Percentiles rank a stretch among this genome's conserved stretches.
These are phyloP conservation scores for Chelidonichthys spinosus DNA, from an alignment of 2,797 vertebrate species.

Conservation along the genomic window DNA sequence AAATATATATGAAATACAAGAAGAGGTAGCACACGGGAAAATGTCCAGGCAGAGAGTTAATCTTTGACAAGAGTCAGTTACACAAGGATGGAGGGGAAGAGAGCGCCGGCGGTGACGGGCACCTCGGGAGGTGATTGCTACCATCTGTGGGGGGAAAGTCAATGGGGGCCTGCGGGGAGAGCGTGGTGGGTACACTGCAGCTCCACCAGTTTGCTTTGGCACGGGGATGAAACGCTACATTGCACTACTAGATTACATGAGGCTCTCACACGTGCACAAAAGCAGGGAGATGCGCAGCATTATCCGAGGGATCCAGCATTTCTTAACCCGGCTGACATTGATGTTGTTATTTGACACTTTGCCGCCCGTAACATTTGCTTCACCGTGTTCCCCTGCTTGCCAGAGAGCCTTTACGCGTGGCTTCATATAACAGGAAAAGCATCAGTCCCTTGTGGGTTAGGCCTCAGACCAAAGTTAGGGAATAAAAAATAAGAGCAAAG, in stretches of 20 bases:
- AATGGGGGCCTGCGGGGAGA: conserved; percentile 53
- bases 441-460: conserved; percentile 41
- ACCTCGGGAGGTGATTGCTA: conserved; percentile 79
- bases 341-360: conserved; percentile 63
- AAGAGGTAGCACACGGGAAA: conserved; percentile 27
- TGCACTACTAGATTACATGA: conserved; percentile 62
- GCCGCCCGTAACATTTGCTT: conserved; percentile 65
- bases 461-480: conserved; percentile 45
- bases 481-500: conserved; percentile 52
- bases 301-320: conserved; percentile 47
- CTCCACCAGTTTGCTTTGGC: conserved; percentile 75
- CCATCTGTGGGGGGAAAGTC: conserved; percentile 75
- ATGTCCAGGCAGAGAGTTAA: conserved; percentile 48
- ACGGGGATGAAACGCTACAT: conserved; percentile 64
- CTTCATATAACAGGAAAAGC: conserved; percentile 41
- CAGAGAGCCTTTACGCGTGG: conserved; percentile 56
- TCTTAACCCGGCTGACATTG: conserved; percentile 53
- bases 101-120: conserved; percentile 58
- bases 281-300: conserved; percentile 28
- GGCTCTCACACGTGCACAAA: conserved; percentile 48
- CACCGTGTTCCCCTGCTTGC: conserved; percentile 35
- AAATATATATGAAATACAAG: conserved; percentile 37
- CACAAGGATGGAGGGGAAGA: conserved; percentile 53
- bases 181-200: conserved; percentile 66
- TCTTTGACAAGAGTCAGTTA: conserved; percentile 63